phyloP scores from a whole-genome alignment of 2,113 vertebrate genomes.

The Vombatus ursinus region DNA sequence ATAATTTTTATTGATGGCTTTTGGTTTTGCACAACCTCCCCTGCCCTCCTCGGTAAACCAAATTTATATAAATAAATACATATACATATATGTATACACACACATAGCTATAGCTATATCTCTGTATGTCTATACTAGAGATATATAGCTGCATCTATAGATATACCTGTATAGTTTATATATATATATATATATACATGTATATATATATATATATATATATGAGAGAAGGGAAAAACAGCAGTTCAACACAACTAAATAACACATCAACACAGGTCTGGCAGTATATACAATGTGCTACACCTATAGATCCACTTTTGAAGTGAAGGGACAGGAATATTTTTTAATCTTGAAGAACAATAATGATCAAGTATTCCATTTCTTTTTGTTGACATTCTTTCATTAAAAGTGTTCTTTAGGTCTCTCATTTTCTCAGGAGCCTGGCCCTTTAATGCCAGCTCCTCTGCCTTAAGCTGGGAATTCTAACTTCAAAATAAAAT shows the following conservation, averaged over 20 bases:
- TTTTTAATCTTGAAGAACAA: neutral
- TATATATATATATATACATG: too few species aligned
- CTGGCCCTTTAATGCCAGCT: neutral
- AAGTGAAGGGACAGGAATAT: too few species aligned
- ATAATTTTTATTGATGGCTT: neutral
- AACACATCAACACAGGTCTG: neutral
- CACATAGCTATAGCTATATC: too few species aligned
- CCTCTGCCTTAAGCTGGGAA: neutral
- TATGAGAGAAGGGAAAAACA: neutral
- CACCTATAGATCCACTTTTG: neutral
- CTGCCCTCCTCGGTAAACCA: neutral
- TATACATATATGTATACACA: neutral
- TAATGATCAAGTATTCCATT: neutral
- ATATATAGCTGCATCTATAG: too few species aligned
- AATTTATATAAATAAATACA: neutral
- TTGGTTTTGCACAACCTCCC: neutral
- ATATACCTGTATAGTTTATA: too few species aligned
- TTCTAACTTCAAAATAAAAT: neutral
- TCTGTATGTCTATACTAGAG: too few species aligned
- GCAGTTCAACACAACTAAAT: neutral
- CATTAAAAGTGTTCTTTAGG: neutral
- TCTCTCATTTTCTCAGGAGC: neutral
- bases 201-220: too few species aligned
- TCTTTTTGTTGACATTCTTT: neutral
- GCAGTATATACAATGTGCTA: neutral